phyloP scores from a whole-genome alignment of 2,113 vertebrate species.

The Grammomys dolichurus region DNA sequence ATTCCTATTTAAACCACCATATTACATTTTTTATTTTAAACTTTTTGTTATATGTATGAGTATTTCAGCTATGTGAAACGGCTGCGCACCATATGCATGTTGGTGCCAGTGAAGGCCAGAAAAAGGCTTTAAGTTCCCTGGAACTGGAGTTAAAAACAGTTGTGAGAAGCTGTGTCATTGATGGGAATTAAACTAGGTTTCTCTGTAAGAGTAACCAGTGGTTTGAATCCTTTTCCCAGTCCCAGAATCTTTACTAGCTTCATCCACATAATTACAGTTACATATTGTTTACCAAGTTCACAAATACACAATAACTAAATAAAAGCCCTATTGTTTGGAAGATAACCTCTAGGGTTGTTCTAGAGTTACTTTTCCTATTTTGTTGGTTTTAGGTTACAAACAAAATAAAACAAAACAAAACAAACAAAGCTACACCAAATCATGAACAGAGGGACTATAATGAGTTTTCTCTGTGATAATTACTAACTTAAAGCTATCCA shows the following conservation, averaged over 20 bases:
- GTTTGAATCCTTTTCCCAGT: not conserved
- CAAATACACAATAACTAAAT: not conserved
- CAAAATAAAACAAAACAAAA: not conserved
- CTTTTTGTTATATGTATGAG: not conserved
- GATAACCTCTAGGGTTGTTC: slow-evolving; percentile 38
- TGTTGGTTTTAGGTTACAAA: not conserved
- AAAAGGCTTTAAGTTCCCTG: not conserved
- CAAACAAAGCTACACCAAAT: not conserved
- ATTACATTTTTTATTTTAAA: not conserved
- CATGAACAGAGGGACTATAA: not conserved
- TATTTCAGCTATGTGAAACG: not conserved
- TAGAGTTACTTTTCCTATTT: slow-evolving; percentile 27
- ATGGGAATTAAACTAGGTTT: not conserved
- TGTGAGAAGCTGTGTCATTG: not conserved
- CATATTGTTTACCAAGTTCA: not conserved
- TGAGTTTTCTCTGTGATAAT: slow-evolving; percentile 13
- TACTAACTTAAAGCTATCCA: slow-evolving; percentile 4
- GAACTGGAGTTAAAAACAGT: not conserved
- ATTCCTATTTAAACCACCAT: too few species aligned
- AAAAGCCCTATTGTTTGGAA: slow-evolving; percentile 5
- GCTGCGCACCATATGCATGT: not conserved
- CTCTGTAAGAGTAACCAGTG: not conserved
- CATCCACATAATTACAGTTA: slow-evolving; percentile 3
- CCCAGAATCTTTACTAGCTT: not conserved
- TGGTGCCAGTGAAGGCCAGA: not conserved